phyloP scores from a whole-genome alignment of 1,140 invertebrate species.

The Andrena cerasifolii region DNA sequence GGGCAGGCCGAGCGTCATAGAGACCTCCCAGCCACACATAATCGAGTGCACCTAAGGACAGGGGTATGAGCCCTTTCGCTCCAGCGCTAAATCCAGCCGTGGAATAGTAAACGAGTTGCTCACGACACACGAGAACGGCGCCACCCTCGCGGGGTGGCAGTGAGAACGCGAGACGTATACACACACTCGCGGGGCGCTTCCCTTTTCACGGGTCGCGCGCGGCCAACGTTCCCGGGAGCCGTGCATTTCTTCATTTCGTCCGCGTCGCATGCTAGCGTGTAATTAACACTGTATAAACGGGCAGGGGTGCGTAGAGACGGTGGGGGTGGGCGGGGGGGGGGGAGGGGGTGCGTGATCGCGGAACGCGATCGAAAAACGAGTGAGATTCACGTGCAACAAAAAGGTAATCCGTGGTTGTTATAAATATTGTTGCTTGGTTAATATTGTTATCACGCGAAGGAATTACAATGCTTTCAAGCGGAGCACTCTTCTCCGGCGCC shows the following conservation, averaged over 20 bases:
- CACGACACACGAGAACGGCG: slow-evolving; percentile 37
- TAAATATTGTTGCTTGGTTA: slow-evolving; percentile 43
- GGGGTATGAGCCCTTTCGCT: slow-evolving; percentile 57
- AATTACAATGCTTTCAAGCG: slow-evolving; percentile 41
- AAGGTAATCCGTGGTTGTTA: slow-evolving; percentile 33
- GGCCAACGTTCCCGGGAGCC: background rate
- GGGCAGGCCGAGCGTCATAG: slow-evolving; percentile 90
- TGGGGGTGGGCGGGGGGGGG: background rate
- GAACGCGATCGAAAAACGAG: slow-evolving; percentile 21
- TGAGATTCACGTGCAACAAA: slow-evolving; percentile 32
- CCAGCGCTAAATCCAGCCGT: slow-evolving; percentile 60
- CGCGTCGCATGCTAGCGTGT: slow-evolving; percentile 4
- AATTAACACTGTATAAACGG: background rate
- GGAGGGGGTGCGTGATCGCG: no score
- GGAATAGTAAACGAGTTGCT: slow-evolving; percentile 64
- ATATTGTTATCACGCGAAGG: slow-evolving; percentile 34
- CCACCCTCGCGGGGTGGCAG: slow-evolving; percentile 9
- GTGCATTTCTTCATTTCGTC: slow-evolving; percentile 4
- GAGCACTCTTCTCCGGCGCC: slow-evolving; percentile 17
- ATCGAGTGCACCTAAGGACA: slow-evolving; percentile 91
- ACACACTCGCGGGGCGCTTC: slow-evolving; percentile 4
- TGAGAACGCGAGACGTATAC: background rate
- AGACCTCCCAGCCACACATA: slow-evolving; percentile 92
- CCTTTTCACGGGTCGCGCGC: background rate
- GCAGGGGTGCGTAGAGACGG: background rate